A percentile compares a stretch with the other conserved stretches of the same genome.
These are phyloP conservation scores for Ferrisia virgata DNA, from an alignment of 2,888 invertebrate genomes.

Conservation along the genomic window DNA sequence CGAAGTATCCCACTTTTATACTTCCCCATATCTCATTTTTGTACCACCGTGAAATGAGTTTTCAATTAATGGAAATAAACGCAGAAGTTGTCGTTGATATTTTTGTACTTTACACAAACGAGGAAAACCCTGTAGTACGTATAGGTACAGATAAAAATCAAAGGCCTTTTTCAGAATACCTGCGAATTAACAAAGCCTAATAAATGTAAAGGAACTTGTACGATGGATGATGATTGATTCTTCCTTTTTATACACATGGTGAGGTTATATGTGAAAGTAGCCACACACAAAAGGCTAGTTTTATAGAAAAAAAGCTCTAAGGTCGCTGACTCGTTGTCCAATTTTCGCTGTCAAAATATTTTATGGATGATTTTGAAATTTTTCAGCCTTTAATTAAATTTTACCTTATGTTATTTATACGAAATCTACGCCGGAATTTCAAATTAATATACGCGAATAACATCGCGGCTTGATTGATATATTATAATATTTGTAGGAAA, in stretches of 20 bases:
- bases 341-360: neutral
- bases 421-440: neutral
- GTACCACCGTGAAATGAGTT: neutral
- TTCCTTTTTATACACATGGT: too few relatives aligned
- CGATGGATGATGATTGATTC: slow-evolving; percentile 14
- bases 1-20: too few relatives aligned
- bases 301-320: neutral
- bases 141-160: neutral
- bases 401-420: neutral
- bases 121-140: neutral
- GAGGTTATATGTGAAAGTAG: too few relatives aligned
- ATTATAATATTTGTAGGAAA: too few relatives aligned
- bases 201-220: slow-evolving; percentile 9
- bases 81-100: neutral
- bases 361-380: neutral
- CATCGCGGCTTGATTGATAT: neutral
- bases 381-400: neutral
- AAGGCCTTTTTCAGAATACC: neutral
- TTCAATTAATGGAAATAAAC: neutral
- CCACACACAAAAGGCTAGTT: neutral
- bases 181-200: neutral
- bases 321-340: slow-evolving; percentile 7
- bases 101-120: neutral
- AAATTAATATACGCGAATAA: neutral
- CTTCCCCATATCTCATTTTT: too few relatives aligned